A percentile compares a stretch with the other conserved stretches of the same genome.
Conservation (phyloP, 2,888 invertebrate species). For the Nipponacmea schrenckii region DNA sequence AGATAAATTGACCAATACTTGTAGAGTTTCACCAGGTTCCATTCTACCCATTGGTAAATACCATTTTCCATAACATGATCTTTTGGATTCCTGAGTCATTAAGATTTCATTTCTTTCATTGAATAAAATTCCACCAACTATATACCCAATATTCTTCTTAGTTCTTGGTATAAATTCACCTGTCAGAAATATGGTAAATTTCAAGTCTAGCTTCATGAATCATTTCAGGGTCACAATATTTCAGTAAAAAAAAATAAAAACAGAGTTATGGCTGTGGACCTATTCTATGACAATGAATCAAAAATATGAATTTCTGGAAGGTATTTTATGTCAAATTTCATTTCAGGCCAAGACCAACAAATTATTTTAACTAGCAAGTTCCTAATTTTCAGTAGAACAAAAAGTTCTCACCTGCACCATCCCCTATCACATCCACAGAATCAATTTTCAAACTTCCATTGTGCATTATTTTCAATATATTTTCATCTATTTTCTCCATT, state of each 20-base stretch:
- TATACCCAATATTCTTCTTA: constrained; percentile 81
- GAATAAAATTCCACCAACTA: constrained; percentile 88
- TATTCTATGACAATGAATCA: no score
- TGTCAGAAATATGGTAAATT: constrained; percentile 4
- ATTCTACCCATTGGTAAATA: constrained; percentile 96
- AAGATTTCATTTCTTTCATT: constrained; percentile 88
- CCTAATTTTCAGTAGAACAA: no score
- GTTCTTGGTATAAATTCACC: constrained; percentile 44
- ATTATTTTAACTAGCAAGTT: no score
- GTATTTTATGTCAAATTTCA: no score
- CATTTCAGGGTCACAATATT: constrained; percentile 1
- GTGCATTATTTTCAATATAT: background rate
- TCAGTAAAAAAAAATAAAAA: no score
- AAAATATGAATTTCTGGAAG: no score
- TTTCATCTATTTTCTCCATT: background rate
- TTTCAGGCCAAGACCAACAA: no score
- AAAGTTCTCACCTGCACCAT: background rate
- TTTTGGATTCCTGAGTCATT: constrained; percentile 98
- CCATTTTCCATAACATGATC: constrained; percentile 94
- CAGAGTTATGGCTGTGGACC: no score
- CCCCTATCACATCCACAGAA: background rate
- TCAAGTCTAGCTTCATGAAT: constrained; percentile 7
- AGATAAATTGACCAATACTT: constrained; percentile 65
- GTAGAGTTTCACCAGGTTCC: constrained; percentile 88
- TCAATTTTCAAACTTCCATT: background rate